A percentile compares a stretch with the other conserved stretches of the same genome.
Conservation (phyloP, 2,113 vertebrate genomes). For the Thinocorus orbignyianus region DNA sequence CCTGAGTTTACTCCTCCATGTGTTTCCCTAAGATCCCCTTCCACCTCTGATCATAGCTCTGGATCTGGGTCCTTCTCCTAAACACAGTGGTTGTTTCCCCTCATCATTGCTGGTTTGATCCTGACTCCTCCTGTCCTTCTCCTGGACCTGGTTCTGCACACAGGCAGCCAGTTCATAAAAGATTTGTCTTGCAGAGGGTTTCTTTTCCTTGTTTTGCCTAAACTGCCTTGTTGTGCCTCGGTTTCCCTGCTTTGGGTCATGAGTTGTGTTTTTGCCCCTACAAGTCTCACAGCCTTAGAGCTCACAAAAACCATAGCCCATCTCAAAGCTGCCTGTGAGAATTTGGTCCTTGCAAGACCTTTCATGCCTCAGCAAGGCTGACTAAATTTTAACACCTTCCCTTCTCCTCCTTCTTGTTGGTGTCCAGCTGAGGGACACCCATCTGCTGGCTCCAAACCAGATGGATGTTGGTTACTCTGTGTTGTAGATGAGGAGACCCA, state of each 20-base stretch:
- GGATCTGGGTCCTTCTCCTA: background rate
- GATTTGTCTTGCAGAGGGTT: background rate
- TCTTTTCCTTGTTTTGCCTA: background rate
- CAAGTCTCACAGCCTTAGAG: background rate
- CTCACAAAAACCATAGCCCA: accelerated
- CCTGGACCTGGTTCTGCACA: background rate
- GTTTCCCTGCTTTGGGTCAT: background rate
- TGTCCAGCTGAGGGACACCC: background rate
- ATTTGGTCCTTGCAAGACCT: background rate
- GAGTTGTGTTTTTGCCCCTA: background rate
- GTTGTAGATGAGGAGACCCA: background rate
- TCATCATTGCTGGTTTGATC: background rate
- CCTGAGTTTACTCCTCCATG: background rate
- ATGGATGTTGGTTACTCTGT: background rate
- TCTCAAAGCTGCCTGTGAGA: too few species aligned
- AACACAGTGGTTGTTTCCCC: background rate
- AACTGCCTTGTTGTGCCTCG: background rate
- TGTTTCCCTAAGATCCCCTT: background rate
- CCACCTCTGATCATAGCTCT: accelerated
- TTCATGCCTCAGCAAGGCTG: background rate
- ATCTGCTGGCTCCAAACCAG: background rate
- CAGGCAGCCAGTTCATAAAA: background rate
- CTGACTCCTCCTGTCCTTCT: background rate
- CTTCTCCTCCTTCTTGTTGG: background rate
- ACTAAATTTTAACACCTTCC: background rate